These are phyloP conservation scores for Caerostris darwini DNA, from an alignment of 1,140 invertebrate species.

Conservation along the genomic window DNA sequence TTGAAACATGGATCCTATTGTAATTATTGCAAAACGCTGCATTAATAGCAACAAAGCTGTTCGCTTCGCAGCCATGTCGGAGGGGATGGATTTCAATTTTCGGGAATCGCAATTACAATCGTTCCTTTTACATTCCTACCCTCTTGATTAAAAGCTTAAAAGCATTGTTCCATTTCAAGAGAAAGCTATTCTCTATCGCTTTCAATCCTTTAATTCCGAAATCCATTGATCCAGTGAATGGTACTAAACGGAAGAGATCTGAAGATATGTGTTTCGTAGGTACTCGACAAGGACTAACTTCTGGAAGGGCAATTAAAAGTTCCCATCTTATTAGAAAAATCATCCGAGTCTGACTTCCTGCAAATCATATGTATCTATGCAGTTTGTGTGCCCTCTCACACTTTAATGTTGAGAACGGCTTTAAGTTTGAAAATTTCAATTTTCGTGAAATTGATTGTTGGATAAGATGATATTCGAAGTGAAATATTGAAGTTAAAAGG, in stretches of 20 bases:
- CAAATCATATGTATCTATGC: too few species aligned
- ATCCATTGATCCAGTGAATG: neutral
- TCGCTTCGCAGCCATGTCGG: neutral
- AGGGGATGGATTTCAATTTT: neutral
- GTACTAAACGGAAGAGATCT: neutral
- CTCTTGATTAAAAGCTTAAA: slow-evolving; percentile 18
- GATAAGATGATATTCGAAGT: neutral
- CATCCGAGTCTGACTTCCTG: neutral
- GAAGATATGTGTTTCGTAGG: neutral
- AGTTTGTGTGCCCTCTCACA: neutral
- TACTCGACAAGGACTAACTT: neutral
- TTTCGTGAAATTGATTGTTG: neutral
- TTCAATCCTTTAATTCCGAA: slow-evolving; percentile 43
- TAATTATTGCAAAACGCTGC: neutral
- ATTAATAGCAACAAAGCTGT: neutral
- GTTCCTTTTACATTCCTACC: neutral
- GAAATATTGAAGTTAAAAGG: neutral
- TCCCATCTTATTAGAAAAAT: slow-evolving; percentile 11
- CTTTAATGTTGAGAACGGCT: neutral
- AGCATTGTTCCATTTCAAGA: neutral
- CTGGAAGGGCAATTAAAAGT: slow-evolving; percentile 18
- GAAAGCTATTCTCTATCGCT: slow-evolving; percentile 25
- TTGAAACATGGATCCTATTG: neutral
- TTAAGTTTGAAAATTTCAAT: neutral
- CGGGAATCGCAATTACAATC: neutral